These are phyloP conservation scores for Chironomus riparius DNA, from an alignment of 2,888 invertebrate genomes.

Conservation along the genomic window DNA sequence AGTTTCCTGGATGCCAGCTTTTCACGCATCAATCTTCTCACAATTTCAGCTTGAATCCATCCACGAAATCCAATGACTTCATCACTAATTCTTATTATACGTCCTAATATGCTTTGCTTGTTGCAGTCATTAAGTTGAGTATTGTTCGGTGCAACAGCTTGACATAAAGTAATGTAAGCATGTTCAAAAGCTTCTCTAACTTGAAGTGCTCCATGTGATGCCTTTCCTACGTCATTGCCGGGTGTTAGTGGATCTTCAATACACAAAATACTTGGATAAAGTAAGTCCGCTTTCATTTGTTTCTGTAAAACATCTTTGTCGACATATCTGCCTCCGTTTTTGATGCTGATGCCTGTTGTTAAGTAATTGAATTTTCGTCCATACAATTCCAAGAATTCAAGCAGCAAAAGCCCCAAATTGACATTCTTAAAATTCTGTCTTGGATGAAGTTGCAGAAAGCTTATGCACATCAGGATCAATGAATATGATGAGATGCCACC, in stretches of 20 bases:
- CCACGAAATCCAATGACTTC: constrained; percentile 65
- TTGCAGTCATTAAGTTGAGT: constrained; percentile 48
- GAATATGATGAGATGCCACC: constrained; percentile 99
- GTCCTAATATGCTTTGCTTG: constrained; percentile 65
- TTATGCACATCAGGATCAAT: constrained; percentile 95
- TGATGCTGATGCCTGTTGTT: constrained; percentile 86
- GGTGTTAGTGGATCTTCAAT: constrained; percentile 96
- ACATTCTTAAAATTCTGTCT: constrained; percentile 60
- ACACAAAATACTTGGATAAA: constrained; percentile 86
- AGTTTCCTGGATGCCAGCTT: background rate
- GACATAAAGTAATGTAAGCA: constrained; percentile 78
- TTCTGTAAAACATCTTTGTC: constrained; percentile 88
- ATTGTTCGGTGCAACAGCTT: constrained; percentile 55
- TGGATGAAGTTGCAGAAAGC: constrained; percentile 90
- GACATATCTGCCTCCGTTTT: constrained; percentile 87
- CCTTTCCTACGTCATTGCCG: constrained; percentile 95
- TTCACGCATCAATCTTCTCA: background rate
- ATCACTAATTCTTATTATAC: constrained; percentile 87
- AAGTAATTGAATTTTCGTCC: constrained; percentile 94
- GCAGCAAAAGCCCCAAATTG: constrained; percentile 88
- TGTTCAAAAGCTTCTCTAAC: constrained; percentile 93
- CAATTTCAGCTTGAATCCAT: constrained; percentile 42
- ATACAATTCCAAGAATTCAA: constrained; percentile 96
- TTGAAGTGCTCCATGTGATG: constrained; percentile 70
- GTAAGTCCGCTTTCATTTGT: constrained; percentile 83